These are phyloP conservation scores for Morone chrysops DNA, from an alignment of 2,113 vertebrate species.

Conservation along the genomic window DNA sequence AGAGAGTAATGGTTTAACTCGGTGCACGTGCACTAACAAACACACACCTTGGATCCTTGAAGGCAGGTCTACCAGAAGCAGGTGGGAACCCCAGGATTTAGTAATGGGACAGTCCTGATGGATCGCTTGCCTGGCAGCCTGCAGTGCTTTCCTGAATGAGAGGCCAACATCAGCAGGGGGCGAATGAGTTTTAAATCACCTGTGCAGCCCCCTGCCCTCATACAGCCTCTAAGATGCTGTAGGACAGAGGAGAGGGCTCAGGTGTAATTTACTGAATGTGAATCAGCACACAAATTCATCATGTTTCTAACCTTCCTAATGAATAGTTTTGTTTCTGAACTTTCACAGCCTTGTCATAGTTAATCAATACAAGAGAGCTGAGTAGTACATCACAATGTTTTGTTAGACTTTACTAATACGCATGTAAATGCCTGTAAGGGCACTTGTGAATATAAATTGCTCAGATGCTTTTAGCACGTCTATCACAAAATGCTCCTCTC, in stretches of 20 bases:
- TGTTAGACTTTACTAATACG: not conserved
- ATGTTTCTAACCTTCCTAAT: not conserved
- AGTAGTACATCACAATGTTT: not conserved
- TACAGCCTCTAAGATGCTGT: not conserved
- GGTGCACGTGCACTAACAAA: not conserved
- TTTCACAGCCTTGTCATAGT: not conserved
- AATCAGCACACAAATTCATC: slow-evolving; percentile 7
- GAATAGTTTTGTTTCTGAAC: not conserved
- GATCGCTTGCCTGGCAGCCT: slow-evolving; percentile 59
- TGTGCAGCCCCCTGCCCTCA: slow-evolving; percentile 13
- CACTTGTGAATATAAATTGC: not conserved
- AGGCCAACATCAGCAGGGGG: slow-evolving; percentile 55
- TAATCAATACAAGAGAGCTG: not conserved
- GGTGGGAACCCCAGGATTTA: slow-evolving; percentile 71
- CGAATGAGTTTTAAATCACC: slow-evolving; percentile 74
- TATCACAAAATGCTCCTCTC: not conserved
- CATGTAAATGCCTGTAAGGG: not conserved
- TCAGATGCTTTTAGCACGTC: slow-evolving; percentile 6
- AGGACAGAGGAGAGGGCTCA: not conserved
- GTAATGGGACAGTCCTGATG: slow-evolving; percentile 75
- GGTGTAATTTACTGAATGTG: slow-evolving; percentile 15
- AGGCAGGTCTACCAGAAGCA: slow-evolving; percentile 54
- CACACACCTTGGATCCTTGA: slow-evolving; percentile 17
- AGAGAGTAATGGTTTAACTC: slow-evolving; percentile 5
- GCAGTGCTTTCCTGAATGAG: slow-evolving; percentile 52